Evolutionary conservation across 2,797 vertebrate genomes (phyloP).

Genomic region (Neostethus bicornis): DNA sequence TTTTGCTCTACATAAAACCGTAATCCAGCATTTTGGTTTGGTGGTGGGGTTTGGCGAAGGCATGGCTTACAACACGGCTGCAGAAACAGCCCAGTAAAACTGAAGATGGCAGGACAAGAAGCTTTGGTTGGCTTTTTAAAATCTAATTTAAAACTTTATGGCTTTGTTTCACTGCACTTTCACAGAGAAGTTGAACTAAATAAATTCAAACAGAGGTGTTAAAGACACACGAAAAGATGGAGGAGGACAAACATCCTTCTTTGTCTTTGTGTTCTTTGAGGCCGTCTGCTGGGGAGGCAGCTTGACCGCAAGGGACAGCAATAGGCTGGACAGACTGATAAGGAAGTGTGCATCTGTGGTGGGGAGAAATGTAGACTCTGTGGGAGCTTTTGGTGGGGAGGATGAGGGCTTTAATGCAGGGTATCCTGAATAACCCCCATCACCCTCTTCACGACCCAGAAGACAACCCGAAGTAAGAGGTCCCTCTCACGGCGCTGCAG

Average conservation of each 20-base stretch:
- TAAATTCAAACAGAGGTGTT: conserved; percentile 7
- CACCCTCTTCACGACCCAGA: too few relatives aligned
- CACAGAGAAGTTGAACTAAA: conserved; percentile 18
- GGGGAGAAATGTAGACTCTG: too few relatives aligned
- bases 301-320: too few relatives aligned
- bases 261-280: too few relatives aligned
- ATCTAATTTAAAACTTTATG: conserved; percentile 63
- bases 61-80: conserved; percentile 21
- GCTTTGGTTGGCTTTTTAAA: conserved; percentile 46
- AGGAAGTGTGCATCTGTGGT: too few relatives aligned
- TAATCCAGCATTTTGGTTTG: conserved; percentile 20
- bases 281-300: too few relatives aligned
- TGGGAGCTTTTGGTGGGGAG: too few relatives aligned
- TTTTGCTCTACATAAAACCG: conserved; percentile 35
- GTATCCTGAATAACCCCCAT: too few relatives aligned
- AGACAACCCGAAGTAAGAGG: too few relatives aligned
- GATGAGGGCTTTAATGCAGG: too few relatives aligned
- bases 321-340: too few relatives aligned
- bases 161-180: conserved; percentile 28
- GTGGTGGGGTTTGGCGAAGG: conserved; percentile 4
- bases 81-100: conserved; percentile 49
- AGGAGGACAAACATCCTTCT: background rate
- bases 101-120: conserved; percentile 27
- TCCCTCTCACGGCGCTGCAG: too few relatives aligned
- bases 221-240: background rate